These are phyloP conservation scores for Cyphomyrus plagiostoma DNA, from an alignment of 2,113 vertebrate species.

Conservation along the genomic window DNA sequence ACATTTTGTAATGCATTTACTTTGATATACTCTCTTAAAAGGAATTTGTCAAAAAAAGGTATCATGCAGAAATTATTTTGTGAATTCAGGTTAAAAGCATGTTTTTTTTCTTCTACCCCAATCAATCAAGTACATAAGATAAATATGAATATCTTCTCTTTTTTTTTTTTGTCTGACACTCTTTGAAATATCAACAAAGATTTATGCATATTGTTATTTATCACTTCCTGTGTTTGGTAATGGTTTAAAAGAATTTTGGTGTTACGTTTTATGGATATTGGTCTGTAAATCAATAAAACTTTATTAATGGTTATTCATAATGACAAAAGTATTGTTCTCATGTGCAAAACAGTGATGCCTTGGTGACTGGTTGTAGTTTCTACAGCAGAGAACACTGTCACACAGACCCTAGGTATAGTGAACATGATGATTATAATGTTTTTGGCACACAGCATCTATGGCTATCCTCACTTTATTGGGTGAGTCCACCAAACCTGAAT, in stretches of 20 bases:
- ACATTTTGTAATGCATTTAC: constrained; percentile 5
- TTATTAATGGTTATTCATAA: background rate
- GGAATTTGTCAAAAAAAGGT: background rate
- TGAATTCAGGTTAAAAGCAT: background rate
- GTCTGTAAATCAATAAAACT: constrained; percentile 9
- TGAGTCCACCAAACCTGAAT: background rate
- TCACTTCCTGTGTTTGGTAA: background rate
- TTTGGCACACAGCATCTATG: background rate
- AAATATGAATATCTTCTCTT: background rate
- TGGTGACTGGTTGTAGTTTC: background rate
- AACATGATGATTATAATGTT: background rate
- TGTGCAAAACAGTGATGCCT: background rate
- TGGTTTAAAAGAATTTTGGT: background rate
- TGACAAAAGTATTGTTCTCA: background rate
- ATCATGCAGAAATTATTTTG: background rate
- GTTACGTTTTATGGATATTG: background rate
- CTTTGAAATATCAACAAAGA: background rate
- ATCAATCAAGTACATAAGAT: background rate
- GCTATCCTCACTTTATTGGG: background rate
- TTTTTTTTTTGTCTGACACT: background rate
- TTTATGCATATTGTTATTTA: background rate
- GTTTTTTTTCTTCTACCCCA: background rate
- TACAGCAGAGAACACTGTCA: background rate
- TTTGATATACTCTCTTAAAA: background rate
- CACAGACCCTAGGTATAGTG: background rate